A percentile compares a stretch with the other conserved stretches of the same genome.
Conservation (phyloP, 2,797 vertebrate species). For the Ctenosaura bakeri region DNA sequence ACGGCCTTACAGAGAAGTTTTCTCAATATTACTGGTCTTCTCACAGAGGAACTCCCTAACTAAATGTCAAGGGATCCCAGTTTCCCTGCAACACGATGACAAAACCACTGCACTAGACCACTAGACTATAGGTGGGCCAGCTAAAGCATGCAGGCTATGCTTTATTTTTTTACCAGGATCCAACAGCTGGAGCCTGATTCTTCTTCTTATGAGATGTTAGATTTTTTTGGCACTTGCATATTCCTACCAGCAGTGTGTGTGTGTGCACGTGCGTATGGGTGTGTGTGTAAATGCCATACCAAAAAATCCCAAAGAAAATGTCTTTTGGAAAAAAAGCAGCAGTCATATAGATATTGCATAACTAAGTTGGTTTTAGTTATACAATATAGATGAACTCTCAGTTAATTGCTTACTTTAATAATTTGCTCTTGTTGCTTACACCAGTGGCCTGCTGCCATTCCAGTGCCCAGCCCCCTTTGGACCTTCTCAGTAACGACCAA, state of each 20-base stretch:
- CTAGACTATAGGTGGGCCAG: too few relatives aligned
- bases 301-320: background rate
- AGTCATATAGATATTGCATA: background rate
- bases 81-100: background rate
- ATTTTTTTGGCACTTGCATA: background rate
- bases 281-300: background rate
- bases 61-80: background rate
- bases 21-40: too few relatives aligned
- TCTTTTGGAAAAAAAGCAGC: conserved; percentile 2
- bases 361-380: conserved; percentile 5
- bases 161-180: background rate
- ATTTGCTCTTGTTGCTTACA: background rate
- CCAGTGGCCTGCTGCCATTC: background rate
- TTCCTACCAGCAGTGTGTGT: background rate
- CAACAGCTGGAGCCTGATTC: background rate
- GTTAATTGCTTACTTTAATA: background rate
- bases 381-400: background rate
- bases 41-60: background rate
- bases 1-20: background rate
- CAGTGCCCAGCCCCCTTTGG: background rate
- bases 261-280: background rate
- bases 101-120: background rate
- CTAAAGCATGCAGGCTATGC: too few relatives aligned
- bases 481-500: background rate
- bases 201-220: background rate